These are phyloP conservation scores for Rhinophrynus dorsalis DNA, from an alignment of 2,797 vertebrate species.

Conservation along the genomic window DNA sequence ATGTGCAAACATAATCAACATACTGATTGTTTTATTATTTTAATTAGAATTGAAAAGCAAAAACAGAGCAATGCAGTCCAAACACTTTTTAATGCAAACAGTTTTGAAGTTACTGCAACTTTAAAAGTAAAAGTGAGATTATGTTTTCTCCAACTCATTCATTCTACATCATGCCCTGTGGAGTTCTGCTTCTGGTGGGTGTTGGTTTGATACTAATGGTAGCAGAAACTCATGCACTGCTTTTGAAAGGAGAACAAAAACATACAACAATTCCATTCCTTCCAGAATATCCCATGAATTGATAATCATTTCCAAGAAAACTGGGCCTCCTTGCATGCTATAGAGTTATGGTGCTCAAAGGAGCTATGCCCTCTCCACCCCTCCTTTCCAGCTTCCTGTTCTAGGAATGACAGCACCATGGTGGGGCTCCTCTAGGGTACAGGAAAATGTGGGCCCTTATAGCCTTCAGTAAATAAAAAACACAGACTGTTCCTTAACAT, in stretches of 20 bases:
- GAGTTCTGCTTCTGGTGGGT: no score
- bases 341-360: neutral
- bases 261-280: neutral
- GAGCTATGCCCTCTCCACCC: neutral
- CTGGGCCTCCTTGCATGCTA: constrained; percentile 1
- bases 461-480: neutral
- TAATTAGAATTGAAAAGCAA: no score
- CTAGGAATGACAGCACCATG: neutral
- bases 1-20: no score
- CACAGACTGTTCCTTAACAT: neutral
- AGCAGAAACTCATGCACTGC: neutral
- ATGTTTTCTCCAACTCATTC: no score
- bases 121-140: no score
- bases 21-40: no score
- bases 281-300: constrained; percentile 3
- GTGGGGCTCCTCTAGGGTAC: constrained; percentile 5
- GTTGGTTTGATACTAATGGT: neutral
- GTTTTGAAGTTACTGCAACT: no score
- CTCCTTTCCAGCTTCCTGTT: constrained; percentile 8
- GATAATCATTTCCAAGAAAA: constrained; percentile 12
- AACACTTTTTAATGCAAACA: no score
- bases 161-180: no score
- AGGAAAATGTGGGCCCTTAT: neutral
- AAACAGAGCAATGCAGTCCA: no score
- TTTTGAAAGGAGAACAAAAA: neutral